Percentiles rank a stretch among this genome's conserved stretches.
phyloP scores from a whole-genome alignment of 2,888 invertebrate genomes.

The Charanyca ferruginea region DNA sequence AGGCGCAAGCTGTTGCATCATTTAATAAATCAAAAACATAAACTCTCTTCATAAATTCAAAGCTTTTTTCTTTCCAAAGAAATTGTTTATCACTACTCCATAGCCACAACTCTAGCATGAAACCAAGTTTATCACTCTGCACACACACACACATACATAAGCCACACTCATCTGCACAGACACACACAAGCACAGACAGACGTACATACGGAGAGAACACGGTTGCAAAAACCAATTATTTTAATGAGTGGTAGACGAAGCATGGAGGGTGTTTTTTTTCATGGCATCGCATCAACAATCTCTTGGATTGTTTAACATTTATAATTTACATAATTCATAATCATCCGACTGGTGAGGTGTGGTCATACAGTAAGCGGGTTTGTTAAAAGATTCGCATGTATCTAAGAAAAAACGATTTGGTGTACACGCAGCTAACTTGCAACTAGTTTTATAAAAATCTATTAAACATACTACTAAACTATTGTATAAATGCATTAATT shows the following conservation, averaged over 20 bases:
- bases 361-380: slow-evolving; percentile 70
- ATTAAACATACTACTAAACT: too few species aligned
- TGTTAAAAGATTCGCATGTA: neutral
- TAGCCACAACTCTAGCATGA: slow-evolving; percentile 55
- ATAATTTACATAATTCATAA: slow-evolving; percentile 90
- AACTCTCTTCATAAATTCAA: slow-evolving; percentile 15
- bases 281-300: slow-evolving; percentile 83
- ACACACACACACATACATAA: slow-evolving; percentile 21
- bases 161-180: slow-evolving; percentile 25
- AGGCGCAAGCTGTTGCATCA: neutral
- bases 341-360: slow-evolving; percentile 70
- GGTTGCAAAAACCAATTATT: slow-evolving; percentile 82
- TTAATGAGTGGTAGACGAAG: slow-evolving; percentile 82
- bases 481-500: too few species aligned
- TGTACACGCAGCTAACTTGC: too few species aligned
- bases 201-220: slow-evolving; percentile 71
- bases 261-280: slow-evolving; percentile 83
- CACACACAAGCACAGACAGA: slow-evolving; percentile 55
- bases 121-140: slow-evolving; percentile 50
- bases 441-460: too few species aligned
- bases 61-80: slow-evolving; percentile 27
- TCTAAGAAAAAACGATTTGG: neutral
- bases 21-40: slow-evolving; percentile 17
- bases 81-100: slow-evolving; percentile 43
- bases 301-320: slow-evolving; percentile 86